phyloP scores from a whole-genome alignment of 2,797 vertebrate species.

The Anguilla anguilla region DNA sequence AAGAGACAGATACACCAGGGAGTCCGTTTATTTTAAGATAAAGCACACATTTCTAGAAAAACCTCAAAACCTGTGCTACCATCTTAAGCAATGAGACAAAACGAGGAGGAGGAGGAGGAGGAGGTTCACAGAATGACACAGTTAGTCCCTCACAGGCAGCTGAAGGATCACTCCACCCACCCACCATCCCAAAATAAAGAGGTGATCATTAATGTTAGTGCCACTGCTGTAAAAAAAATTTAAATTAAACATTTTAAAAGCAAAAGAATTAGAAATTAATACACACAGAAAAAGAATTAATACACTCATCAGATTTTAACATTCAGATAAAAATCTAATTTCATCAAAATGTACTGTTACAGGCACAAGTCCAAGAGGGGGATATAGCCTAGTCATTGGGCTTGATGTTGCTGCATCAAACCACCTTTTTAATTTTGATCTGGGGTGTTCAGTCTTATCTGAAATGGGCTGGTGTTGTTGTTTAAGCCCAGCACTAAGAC shows the following conservation, averaged over 20 bases:
- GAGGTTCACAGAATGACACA: slow-evolving; percentile 35
- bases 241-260: background rate
- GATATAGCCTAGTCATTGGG: background rate
- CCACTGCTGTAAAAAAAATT: background rate
- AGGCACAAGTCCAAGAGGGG: background rate
- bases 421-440: background rate
- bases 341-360: background rate
- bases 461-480: background rate
- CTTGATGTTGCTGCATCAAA: background rate
- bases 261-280: slow-evolving; percentile 17
- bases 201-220: background rate
- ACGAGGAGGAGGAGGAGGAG: slow-evolving; percentile 24
- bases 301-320: background rate
- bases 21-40: slow-evolving; percentile 34
- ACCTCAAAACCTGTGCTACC: slow-evolving; percentile 27
- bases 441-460: background rate
- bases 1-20: slow-evolving; percentile 1
- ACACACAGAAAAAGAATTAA: slow-evolving; percentile 1
- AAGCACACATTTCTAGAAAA: slow-evolving; percentile 39
- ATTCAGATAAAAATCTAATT: background rate
- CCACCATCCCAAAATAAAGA: slow-evolving; percentile 21
- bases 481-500: background rate
- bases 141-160: slow-evolving; percentile 33
- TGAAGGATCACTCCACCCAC: background rate
- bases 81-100: slow-evolving; percentile 22